Conservation (phyloP, 2,888 invertebrate species). For the Baccha elongata region DNA sequence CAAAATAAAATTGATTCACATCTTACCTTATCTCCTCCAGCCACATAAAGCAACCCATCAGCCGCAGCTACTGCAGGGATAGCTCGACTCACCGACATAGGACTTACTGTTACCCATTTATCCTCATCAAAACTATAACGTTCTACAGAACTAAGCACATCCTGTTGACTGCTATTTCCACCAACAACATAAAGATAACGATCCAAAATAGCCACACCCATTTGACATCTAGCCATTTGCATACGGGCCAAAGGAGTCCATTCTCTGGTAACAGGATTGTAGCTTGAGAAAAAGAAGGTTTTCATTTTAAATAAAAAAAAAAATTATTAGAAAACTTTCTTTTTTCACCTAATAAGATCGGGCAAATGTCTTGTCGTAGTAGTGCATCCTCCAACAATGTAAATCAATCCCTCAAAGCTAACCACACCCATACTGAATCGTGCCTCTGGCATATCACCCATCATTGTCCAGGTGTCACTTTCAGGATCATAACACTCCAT, state of each 20-base stretch:
- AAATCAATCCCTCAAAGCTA: conserved; percentile 86
- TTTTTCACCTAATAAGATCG: conserved; percentile 85
- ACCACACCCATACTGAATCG: conserved; percentile 96
- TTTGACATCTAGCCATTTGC: conserved; percentile 92
- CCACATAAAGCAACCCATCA: conserved; percentile 91
- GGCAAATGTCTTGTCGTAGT: conserved; percentile 90
- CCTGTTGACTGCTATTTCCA: conserved; percentile 91
- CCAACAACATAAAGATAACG: conserved; percentile 94
- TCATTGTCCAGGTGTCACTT: conserved; percentile 89
- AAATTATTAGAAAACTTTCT: background rate
- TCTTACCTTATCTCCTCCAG: conserved; percentile 89
- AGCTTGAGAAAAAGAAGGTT: conserved; percentile 82
- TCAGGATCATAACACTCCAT: conserved; percentile 94
- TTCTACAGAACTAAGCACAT: conserved; percentile 91
- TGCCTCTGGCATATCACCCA: conserved; percentile 91
- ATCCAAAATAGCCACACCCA: conserved; percentile 93
- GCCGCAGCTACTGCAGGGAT: conserved; percentile 93
- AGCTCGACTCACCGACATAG: conserved; percentile 89
- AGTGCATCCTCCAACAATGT: conserved; percentile 95
- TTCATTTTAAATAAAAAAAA: conserved; percentile 7
- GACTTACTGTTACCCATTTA: conserved; percentile 90
- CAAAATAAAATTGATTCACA: too few relatives aligned
- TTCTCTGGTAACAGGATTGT: conserved; percentile 90
- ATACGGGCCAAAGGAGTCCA: conserved; percentile 91
- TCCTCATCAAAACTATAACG: conserved; percentile 84